phyloP scores from a whole-genome alignment of 2,113 vertebrate species.

The Spheniscus mendiculus region DNA sequence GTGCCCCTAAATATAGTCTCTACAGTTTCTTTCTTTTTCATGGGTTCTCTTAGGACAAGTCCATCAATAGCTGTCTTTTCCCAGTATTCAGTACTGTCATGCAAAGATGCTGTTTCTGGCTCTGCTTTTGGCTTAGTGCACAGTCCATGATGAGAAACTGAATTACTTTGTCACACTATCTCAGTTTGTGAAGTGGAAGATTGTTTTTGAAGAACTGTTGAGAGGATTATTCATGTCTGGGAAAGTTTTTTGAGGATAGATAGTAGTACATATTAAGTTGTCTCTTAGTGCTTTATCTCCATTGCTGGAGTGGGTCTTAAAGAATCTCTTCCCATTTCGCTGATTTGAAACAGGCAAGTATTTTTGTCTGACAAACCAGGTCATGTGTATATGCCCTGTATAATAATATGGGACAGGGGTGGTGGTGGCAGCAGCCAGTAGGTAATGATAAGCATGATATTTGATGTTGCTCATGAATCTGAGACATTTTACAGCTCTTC shows the following conservation, averaged over 20 bases:
- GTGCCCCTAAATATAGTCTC: neutral
- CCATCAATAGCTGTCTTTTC: neutral
- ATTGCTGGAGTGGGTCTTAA: neutral
- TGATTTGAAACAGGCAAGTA: neutral
- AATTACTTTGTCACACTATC: neutral
- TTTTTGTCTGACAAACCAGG: neutral
- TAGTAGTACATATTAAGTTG: neutral
- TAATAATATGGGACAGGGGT: neutral
- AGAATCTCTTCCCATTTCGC: neutral
- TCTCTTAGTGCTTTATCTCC: neutral
- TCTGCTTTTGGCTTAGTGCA: neutral
- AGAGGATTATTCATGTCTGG: neutral
- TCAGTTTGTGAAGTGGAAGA: neutral
- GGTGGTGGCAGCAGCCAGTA: neutral
- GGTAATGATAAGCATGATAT: neutral
- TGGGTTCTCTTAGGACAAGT: neutral
- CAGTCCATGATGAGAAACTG: neutral
- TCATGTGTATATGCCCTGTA: no score
- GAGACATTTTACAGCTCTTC: neutral
- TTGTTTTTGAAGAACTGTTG: neutral
- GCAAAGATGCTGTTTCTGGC: neutral
- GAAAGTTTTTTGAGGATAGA: neutral
- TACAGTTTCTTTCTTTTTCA: neutral
- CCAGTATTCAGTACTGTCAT: neutral
- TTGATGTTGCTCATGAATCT: neutral